These are phyloP conservation scores for Achatina immaculata DNA, from an alignment of 1,140 invertebrate species.

Conservation along the genomic window DNA sequence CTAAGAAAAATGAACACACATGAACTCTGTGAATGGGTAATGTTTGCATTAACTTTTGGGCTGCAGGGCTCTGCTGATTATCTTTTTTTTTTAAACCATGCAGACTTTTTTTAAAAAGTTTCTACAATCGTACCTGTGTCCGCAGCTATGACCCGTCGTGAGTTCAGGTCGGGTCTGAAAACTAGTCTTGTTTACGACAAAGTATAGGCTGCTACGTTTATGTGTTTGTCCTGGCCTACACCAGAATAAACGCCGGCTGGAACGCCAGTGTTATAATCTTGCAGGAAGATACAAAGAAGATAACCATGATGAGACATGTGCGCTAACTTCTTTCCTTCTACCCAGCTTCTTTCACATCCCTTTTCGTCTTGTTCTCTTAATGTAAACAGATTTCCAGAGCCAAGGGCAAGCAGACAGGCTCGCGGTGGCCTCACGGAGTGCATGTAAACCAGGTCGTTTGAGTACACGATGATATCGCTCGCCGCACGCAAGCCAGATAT, in stretches of 20 bases:
- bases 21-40: no score
- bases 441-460: slow-evolving; percentile 5
- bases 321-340: neutral
- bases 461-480: neutral
- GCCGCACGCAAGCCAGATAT: neutral
- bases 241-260: neutral
- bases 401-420: neutral
- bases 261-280: neutral
- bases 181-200: neutral
- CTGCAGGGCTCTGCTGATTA: neutral
- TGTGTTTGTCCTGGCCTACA: neutral
- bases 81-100: neutral
- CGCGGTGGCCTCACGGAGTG: neutral
- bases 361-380: neutral
- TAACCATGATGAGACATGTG: slow-evolving; percentile 1
- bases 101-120: neutral
- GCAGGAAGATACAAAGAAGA: neutral
- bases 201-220: neutral
- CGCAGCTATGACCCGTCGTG: neutral
- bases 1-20: no score
- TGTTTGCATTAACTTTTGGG: neutral
- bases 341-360: neutral
- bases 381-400: neutral
- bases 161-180: neutral
- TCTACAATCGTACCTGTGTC: neutral